Percentiles rank a stretch among this genome's conserved stretches.
Evolutionary conservation across 2,888 invertebrate genomes (phyloP).

Genomic region (Habrosyne pyritoides): DNA sequence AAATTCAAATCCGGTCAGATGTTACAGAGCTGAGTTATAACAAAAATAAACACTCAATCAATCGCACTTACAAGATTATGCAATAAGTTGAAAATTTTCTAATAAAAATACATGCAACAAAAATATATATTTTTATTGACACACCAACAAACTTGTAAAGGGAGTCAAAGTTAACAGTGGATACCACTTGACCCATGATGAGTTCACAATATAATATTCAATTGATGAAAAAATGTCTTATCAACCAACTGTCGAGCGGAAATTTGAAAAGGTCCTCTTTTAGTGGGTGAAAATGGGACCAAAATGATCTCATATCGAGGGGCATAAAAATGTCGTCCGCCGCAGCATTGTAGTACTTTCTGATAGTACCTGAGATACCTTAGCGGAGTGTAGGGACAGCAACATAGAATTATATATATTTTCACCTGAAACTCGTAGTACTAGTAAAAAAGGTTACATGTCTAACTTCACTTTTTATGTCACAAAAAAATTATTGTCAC

Average conservation of each 20-base stretch:
- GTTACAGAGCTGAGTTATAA: no score
- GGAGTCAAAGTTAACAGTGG: neutral
- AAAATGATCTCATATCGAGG: constrained; percentile 48
- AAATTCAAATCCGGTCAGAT: no score
- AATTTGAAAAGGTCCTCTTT: constrained; percentile 61
- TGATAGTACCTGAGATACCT: constrained; percentile 46
- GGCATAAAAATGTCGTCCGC: constrained; percentile 57
- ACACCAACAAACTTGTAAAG: neutral
- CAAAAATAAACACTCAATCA: no score
- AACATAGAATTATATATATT: constrained; percentile 9
- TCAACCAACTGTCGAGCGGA: constrained; percentile 56
- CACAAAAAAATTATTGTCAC: no score
- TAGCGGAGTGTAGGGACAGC: constrained; percentile 29
- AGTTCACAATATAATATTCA: constrained; percentile 39
- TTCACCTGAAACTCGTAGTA: no score
- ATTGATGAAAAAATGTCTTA: constrained; percentile 48
- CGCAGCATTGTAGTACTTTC: constrained; percentile 45
- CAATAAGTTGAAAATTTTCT: neutral
- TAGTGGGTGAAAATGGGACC: constrained; percentile 41
- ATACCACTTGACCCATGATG: constrained; percentile 19
- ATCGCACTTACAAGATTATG: no score
- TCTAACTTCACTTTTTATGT: no score
- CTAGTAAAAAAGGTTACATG: no score
- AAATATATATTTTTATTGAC: neutral
- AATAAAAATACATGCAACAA: neutral